Evolutionary conservation across 2,797 vertebrate species (phyloP), one percentile per base, ranked within the genome.

Genomic region (Macroramphosus scolopax): DNA sequence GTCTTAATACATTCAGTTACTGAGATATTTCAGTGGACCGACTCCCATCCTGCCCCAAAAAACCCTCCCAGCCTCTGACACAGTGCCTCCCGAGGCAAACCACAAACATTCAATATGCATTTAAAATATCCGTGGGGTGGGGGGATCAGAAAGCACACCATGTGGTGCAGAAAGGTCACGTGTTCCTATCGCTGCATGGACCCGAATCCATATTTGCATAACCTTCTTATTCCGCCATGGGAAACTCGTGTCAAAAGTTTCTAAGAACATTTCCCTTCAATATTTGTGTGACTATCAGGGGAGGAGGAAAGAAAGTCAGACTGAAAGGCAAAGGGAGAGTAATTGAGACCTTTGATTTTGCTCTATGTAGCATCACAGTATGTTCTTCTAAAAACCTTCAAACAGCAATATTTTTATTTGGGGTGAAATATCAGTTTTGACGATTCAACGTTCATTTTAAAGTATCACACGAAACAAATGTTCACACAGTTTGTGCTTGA

Each of bases 161-260:
- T n/a, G n/a, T n/a, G n/a, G n/a, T n/a, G n/a, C n/a, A n/a, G 22
- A 41, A 31, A 38, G 58, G 64, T 66, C 53, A 54, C 61, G 47
- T 48, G 57, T 53, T 13, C 35, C 41, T 42, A 61, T 53, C 18
- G 5, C 53, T 40, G 51, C 49, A 48, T 24, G 37, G n/a, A n/a
- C n/a, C 25, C 39, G 46, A 11, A 60, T 60, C 40, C 64, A 37
- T 50, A 74, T 82, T 73, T 77, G 60, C 57, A 77, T 68, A 71
- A 77, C 65, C 52, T 42, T 52, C 40, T 75, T 69, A 71, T 72
- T n/a, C n/a, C n/a, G n/a, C n/a, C n/a, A n/a, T n/a, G n/a, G n/a
- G n/a, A n/a, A n/a, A n/a, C n/a, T n/a, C n/a, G n/a, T n/a, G n/a
- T n/a, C n/a, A n/a, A n/a, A n/a, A n/a, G n/a, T n/a, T n/a, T n/a